Evolutionary conservation across 1,140 invertebrate genomes (phyloP).

Genomic region (Atta texana): DNA sequence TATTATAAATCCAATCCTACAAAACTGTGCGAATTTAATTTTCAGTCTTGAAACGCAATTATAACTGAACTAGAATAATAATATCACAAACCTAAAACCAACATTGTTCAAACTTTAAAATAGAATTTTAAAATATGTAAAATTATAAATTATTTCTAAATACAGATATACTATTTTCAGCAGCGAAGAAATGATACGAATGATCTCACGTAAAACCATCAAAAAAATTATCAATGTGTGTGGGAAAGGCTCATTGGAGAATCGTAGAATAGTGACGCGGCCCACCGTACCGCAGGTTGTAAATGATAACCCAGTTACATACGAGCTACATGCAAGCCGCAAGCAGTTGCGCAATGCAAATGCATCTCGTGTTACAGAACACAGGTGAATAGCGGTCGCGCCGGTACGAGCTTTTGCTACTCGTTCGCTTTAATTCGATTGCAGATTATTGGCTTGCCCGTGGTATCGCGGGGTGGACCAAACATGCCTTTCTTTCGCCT

Average conservation of each 20-base stretch:
- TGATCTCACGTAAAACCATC: background rate
- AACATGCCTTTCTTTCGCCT: slow-evolving; percentile 62
- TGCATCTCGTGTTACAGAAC: slow-evolving; percentile 78
- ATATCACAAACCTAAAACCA: no score
- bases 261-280: slow-evolving; percentile 56
- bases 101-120: background rate
- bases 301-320: slow-evolving; percentile 78
- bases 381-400: slow-evolving; percentile 66
- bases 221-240: background rate
- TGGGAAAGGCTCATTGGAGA: slow-evolving; percentile 22
- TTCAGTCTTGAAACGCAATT: no score
- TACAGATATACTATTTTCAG: background rate
- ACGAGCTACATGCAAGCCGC: slow-evolving; percentile 69
- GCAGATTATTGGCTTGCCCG: slow-evolving; percentile 64
- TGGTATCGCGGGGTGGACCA: slow-evolving; percentile 47
- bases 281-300: slow-evolving; percentile 59
- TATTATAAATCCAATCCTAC: no score
- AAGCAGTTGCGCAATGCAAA: slow-evolving; percentile 75
- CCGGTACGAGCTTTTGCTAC: slow-evolving; percentile 53
- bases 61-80: no score
- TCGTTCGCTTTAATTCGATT: slow-evolving; percentile 69
- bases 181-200: background rate
- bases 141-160: background rate
- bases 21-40: no score
- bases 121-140: background rate